These are phyloP conservation scores for Sarcophaga carnaria DNA, from an alignment of 2,888 invertebrate genomes.

Conservation along the genomic window DNA sequence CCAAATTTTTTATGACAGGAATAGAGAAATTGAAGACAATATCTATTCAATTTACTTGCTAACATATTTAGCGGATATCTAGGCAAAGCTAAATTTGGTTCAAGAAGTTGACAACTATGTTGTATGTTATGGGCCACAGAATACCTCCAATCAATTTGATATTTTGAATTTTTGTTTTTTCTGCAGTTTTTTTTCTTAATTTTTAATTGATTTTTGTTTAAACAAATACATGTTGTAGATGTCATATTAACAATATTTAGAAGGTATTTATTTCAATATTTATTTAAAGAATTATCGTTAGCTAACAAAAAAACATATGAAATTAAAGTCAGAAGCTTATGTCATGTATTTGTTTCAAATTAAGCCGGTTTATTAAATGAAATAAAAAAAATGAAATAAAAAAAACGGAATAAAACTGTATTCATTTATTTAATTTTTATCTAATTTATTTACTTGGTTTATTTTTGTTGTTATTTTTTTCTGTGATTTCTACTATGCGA, in stretches of 20 bases:
- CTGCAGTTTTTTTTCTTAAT: not conserved
- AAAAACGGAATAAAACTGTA: slow-evolving; percentile 15
- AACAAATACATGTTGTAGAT: not conserved
- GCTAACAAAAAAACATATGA: slow-evolving; percentile 14
- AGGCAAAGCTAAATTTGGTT: too few relatives aligned
- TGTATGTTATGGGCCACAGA: too few relatives aligned
- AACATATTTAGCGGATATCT: too few relatives aligned
- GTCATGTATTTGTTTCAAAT: slow-evolving; percentile 48
- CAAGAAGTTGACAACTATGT: too few relatives aligned
- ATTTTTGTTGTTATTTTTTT: not conserved
- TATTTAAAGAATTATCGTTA: slow-evolving; percentile 37
- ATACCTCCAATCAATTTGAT: not conserved
- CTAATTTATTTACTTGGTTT: slow-evolving; percentile 19
- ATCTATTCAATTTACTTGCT: too few relatives aligned
- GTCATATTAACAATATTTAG: too few relatives aligned
- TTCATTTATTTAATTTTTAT: not conserved
- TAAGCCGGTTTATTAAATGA: slow-evolving; percentile 28
- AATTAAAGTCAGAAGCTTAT: slow-evolving; percentile 37
- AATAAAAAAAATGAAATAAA: slow-evolving; percentile 15
- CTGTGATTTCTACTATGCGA: not conserved
- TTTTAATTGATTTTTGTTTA: not conserved
- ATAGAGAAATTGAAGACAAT: too few relatives aligned
- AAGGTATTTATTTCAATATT: slow-evolving; percentile 24
- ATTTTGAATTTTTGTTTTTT: not conserved
- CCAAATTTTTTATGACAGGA: too few relatives aligned